Evolutionary conservation across 2,797 vertebrate species (phyloP).

Genomic region (Pogonophryne albipinna): DNA sequence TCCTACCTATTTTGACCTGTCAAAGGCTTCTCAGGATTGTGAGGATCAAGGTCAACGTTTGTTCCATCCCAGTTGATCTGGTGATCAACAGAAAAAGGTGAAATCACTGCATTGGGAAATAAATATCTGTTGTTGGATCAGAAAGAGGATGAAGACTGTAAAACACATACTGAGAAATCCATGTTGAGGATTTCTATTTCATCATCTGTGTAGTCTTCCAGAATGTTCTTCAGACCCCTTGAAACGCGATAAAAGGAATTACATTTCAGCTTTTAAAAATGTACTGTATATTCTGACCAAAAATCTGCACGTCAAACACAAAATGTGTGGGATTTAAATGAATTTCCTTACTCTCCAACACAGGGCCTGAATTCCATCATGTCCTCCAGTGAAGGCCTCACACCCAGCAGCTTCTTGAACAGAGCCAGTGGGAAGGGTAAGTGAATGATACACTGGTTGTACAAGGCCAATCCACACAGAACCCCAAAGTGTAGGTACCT

Average conservation of each 20-base stretch:
- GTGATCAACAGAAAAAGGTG: neutral
- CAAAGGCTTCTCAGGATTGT: conserved; percentile 61
- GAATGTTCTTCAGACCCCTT: conserved; percentile 88
- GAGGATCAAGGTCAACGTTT: conserved; percentile 67
- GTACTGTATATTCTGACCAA: neutral
- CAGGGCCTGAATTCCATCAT: conserved; percentile 88
- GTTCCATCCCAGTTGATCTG: conserved; percentile 65
- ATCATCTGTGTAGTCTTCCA: conserved; percentile 85
- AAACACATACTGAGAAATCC: conserved; percentile 86
- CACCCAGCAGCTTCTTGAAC: conserved; percentile 92
- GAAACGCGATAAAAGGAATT: neutral
- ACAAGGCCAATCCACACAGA: conserved; percentile 93
- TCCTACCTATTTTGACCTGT: conserved; percentile 74
- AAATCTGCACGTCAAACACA: neutral
- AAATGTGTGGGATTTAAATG: neutral
- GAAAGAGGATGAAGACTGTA: neutral
- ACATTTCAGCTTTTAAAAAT: neutral
- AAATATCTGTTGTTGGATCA: neutral
- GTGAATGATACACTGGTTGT: conserved; percentile 90
- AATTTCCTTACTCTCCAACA: conserved; percentile 79
- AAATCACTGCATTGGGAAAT: neutral
- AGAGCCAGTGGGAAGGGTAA: conserved; percentile 92
- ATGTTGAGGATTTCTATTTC: conserved; percentile 81
- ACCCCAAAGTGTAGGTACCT: conserved; percentile 89
- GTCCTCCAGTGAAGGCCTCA: conserved; percentile 88